Conservation (phyloP, 1,140 invertebrate genomes). For the Asobara japonica region DNA sequence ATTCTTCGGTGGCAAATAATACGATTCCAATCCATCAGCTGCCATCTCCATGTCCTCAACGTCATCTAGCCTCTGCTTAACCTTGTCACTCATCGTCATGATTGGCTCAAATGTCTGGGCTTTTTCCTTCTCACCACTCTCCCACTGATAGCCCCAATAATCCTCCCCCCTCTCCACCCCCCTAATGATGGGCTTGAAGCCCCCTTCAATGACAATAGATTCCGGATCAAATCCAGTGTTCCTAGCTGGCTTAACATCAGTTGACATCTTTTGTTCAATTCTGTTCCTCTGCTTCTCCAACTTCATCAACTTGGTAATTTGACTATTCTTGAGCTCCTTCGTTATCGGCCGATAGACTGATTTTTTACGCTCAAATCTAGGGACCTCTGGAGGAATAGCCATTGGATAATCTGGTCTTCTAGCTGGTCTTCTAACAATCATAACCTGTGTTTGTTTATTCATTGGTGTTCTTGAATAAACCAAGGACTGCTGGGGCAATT, state of each 20-base stretch:
- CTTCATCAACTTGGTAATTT: conserved; percentile 45
- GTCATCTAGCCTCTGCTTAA: conserved; percentile 44
- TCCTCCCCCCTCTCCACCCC: conserved; percentile 60
- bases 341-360: not conserved
- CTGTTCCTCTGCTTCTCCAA: conserved; percentile 41
- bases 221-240: conserved; percentile 83
- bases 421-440: conserved; percentile 16
- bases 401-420: not conserved
- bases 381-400: not conserved
- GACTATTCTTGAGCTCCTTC: not conserved
- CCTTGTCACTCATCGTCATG: too few relatives aligned
- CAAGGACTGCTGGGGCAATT: not conserved
- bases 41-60: conserved; percentile 71
- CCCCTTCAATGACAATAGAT: conserved; percentile 82
- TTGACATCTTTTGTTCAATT: conserved; percentile 45
- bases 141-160: conserved; percentile 46
- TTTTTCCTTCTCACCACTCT: conserved; percentile 59
- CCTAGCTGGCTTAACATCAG: conserved; percentile 59
- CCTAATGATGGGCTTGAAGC: conserved; percentile 83
- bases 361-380: not conserved
- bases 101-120: not conserved
- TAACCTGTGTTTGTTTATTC: conserved; percentile 16
- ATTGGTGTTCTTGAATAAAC: not conserved
- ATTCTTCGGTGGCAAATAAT: conserved; percentile 74
- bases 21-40: conserved; percentile 75